These are phyloP conservation scores for Strongylocentrotus purpuratus DNA, from an alignment of 35 echinoderm and acorn worm genomes.

Conservation along the genomic window DNA sequence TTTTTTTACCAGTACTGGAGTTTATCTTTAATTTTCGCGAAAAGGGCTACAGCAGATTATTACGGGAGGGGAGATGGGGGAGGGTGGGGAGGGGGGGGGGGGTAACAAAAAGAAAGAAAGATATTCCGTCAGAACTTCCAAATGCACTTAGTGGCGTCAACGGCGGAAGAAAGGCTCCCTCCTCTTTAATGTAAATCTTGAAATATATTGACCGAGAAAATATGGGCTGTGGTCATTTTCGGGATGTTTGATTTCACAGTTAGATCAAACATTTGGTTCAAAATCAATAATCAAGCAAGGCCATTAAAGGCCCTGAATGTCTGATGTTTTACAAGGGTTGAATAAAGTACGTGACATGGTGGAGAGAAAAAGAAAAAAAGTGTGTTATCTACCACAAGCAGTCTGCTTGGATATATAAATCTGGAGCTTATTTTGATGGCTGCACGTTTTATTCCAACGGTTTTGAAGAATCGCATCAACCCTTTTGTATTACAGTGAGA, in stretches of 20 bases:
- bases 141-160: not conserved
- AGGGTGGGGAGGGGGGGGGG: not conserved
- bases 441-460: too few relatives aligned
- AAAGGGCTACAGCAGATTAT: too few relatives aligned
- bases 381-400: not conserved
- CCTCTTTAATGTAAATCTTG: not conserved
- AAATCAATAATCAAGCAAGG: not conserved
- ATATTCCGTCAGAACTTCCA: not conserved
- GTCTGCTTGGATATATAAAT: not conserved
- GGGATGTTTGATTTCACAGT: not conserved
- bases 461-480: too few relatives aligned
- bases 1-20: too few relatives aligned
- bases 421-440: too few relatives aligned
- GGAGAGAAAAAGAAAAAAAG: not conserved
- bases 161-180: not conserved
- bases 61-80: too few relatives aligned
- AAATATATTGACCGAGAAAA: not conserved
- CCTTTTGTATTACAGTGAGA: too few relatives aligned
- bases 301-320: not conserved
- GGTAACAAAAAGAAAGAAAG: not conserved
- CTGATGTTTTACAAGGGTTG: not conserved
- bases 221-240: not conserved
- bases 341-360: not conserved
- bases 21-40: too few relatives aligned
- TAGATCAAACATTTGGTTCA: conserved; percentile 12